Conservation (phyloP, 1,140 invertebrate genomes). For the Schlechtendalia chinensis region DNA sequence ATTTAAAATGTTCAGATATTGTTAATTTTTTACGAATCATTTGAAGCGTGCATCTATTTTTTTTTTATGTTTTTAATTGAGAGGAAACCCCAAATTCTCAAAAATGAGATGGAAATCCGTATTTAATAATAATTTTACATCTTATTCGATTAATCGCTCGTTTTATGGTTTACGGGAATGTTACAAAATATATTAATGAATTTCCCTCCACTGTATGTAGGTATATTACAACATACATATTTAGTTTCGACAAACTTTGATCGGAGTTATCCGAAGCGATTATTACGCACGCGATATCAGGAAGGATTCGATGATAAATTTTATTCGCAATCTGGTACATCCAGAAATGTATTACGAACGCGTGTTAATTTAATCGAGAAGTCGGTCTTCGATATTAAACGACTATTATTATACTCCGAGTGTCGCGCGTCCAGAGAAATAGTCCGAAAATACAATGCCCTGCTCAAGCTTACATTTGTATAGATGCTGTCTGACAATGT, state of each 20-base stretch:
- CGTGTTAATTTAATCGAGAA: background rate
- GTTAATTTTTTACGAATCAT: no score
- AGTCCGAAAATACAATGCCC: no score
- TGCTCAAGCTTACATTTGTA: no score
- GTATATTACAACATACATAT: background rate
- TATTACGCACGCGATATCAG: background rate
- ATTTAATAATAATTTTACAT: constrained; percentile 26
- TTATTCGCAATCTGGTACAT: background rate
- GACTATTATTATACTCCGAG: no score
- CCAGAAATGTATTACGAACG: background rate
- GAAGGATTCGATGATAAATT: background rate
- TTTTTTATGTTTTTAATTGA: no score
- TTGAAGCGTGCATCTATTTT: no score
- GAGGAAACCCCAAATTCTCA: no score
- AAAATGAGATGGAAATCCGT: no score
- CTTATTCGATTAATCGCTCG: background rate
- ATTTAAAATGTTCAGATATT: no score
- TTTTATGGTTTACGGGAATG: constrained; percentile 10
- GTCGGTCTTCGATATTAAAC: background rate
- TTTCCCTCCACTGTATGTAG: background rate
- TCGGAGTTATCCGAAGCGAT: constrained; percentile 6
- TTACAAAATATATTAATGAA: constrained; percentile 27
- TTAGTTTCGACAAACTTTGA: constrained; percentile 15
- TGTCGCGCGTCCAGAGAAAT: no score
- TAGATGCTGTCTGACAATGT: no score